These are phyloP conservation scores for Thryonomys swinderianus DNA, from an alignment of 2,113 vertebrate genomes.

Conservation along the genomic window DNA sequence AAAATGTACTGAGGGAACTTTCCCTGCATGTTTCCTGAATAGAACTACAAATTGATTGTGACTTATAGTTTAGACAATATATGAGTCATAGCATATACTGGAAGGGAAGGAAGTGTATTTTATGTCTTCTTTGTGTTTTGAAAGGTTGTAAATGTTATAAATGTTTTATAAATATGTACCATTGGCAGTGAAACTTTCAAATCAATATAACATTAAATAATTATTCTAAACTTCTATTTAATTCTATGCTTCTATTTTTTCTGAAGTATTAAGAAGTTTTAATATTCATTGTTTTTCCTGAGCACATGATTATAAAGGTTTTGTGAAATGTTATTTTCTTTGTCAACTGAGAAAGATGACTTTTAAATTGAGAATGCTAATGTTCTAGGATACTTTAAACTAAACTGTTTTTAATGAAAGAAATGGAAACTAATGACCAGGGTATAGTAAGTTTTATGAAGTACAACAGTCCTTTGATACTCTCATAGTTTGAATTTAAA, in stretches of 20 bases:
- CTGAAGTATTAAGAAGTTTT: not conserved
- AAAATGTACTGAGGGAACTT: not conserved
- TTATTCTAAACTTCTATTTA: not conserved
- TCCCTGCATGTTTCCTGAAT: not conserved
- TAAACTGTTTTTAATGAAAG: not conserved
- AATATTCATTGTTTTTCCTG: slow-evolving; percentile 28
- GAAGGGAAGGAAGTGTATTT: not conserved
- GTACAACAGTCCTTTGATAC: not conserved
- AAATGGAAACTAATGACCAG: not conserved
- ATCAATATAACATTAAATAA: not conserved
- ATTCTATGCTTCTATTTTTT: not conserved
- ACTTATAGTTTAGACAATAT: not conserved
- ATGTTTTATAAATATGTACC: not conserved
- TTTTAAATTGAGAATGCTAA: not conserved
- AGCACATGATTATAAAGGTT: not conserved
- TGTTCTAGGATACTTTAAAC: not conserved
- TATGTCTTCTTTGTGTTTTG: slow-evolving; percentile 33
- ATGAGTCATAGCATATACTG: not conserved
- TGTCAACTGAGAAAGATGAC: not conserved
- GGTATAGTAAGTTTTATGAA: not conserved
- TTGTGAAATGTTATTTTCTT: slow-evolving; percentile 37
- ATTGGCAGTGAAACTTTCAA: slow-evolving; percentile 3
- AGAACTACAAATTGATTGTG: not conserved
- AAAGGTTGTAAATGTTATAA: not conserved
- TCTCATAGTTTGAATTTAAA: not conserved